Evolutionary conservation across 2,797 vertebrate genomes (phyloP), one percentile per base, ranked within the genome.

Genomic region (Dicrostonyx torquatus): DNA sequence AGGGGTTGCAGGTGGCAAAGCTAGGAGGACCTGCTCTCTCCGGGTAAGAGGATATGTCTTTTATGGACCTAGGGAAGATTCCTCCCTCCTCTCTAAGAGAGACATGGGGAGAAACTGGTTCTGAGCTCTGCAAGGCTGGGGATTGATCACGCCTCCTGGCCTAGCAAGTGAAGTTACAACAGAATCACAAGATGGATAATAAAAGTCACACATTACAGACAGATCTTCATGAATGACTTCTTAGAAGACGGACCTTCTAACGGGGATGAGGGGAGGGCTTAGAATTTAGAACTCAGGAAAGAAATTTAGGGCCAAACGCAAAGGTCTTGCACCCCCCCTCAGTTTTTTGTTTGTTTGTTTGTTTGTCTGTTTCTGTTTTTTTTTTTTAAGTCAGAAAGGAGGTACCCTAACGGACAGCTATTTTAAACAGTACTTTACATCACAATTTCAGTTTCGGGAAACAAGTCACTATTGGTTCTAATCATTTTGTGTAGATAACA

Each of bases 141-240:
- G 70, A 73, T 43, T 9, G 40, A 17, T 73, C 43, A 70, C 6
- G 37, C 93, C 79, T 85, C 55, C 18, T 24, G 20, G 66, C 76
- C 20, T 37, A 76, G 50, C 91, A 40, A 34, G n/a, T 58, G 79
- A 96, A 97, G 82, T 97, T 95, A 86, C 18, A 50, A 58, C 0
- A 86, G 85, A 86, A 94, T 96, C 60, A 66, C 70, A 77, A 50
- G 31, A 66, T 64, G 64, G 66, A 48, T 40, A 75, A 97, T 93
- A 80, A 93, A 97, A 95, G 78, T 91, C n/a, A 72, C 87, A 85
- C 20, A 40, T 87, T 64, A 76, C 90, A 91, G 50, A 31, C 84
- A 43, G 78, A 73, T 87, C 83, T 80, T 96, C n/a, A 26, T 58
- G 62, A 88, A 75, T 87, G 91, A 66, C 87, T 96, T 73, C 45